phyloP scores from a whole-genome alignment of 1,140 invertebrate species.

The Ruditapes philippinarum region DNA sequence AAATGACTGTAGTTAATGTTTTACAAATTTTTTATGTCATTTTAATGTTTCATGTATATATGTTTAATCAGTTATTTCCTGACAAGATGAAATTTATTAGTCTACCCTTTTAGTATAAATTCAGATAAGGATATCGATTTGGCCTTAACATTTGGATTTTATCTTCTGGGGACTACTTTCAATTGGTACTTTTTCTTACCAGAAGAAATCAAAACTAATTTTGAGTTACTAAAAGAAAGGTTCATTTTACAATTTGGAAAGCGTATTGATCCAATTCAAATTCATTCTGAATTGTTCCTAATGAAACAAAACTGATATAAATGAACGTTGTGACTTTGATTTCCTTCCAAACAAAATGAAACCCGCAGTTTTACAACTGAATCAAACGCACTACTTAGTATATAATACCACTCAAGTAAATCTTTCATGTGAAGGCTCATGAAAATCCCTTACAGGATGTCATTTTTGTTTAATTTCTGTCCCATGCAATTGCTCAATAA shows the following conservation, averaged over 20 bases:
- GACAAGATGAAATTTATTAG: too few relatives aligned
- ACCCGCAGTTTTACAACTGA: neutral
- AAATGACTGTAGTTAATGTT: too few relatives aligned
- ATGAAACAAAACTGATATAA: slow-evolving; percentile 6
- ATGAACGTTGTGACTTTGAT: neutral
- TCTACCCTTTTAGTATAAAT: too few relatives aligned
- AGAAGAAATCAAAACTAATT: neutral
- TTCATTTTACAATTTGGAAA: neutral
- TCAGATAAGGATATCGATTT: neutral
- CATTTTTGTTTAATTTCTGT: neutral
- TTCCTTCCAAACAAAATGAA: neutral
- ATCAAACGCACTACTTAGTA: neutral
- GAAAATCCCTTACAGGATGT: neutral
- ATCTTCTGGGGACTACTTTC: neutral
- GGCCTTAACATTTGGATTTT: neutral
- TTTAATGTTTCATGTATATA: too few relatives aligned
- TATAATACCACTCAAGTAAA: neutral
- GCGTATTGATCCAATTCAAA: neutral
- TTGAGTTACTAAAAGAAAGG: neutral
- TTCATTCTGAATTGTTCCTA: neutral
- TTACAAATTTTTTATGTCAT: too few relatives aligned
- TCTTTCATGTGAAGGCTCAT: neutral
- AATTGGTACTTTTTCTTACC: neutral
- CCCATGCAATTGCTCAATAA: slow-evolving; percentile 13
- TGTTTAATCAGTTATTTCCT: too few relatives aligned